A percentile compares a stretch with the other conserved stretches of the same genome.
Conservation (phyloP, 2,113 vertebrate genomes). For the Accipiter cooperii region DNA sequence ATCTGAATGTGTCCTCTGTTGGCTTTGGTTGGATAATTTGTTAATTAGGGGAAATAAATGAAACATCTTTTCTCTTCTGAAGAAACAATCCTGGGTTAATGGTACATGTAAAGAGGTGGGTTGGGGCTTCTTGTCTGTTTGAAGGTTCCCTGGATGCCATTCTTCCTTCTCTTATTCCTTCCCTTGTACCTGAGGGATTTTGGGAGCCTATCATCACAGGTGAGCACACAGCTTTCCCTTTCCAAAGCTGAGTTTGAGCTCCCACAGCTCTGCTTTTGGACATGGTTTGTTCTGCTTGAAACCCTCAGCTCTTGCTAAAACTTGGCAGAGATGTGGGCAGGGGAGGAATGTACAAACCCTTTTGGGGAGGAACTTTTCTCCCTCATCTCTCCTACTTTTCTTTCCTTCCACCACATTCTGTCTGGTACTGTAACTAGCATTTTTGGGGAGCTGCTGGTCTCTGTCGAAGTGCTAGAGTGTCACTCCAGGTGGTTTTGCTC, state of each 20-base stretch:
- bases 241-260: neutral
- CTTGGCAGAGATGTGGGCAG: neutral
- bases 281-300: neutral
- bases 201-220: neutral
- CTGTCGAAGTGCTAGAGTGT: neutral
- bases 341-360: neutral
- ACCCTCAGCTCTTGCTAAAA: neutral
- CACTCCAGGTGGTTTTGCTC: neutral
- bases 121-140: neutral
- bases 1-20: neutral
- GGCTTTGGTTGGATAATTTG: neutral
- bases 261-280: neutral
- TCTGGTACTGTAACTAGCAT: neutral
- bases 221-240: neutral
- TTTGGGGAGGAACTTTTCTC: neutral
- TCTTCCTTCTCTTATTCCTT: neutral
- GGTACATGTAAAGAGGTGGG: neutral
- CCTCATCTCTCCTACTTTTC: neutral
- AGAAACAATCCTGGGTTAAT: neutral
- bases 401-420: neutral
- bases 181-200: neutral
- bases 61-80: neutral
- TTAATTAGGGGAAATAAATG: neutral
- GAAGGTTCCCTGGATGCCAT: neutral
- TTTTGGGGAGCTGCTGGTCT: neutral